Percentiles rank a stretch among this genome's conserved stretches.
Conservation (phyloP, 1,140 invertebrate species). For the Camponotus pennsylvanicus region DNA sequence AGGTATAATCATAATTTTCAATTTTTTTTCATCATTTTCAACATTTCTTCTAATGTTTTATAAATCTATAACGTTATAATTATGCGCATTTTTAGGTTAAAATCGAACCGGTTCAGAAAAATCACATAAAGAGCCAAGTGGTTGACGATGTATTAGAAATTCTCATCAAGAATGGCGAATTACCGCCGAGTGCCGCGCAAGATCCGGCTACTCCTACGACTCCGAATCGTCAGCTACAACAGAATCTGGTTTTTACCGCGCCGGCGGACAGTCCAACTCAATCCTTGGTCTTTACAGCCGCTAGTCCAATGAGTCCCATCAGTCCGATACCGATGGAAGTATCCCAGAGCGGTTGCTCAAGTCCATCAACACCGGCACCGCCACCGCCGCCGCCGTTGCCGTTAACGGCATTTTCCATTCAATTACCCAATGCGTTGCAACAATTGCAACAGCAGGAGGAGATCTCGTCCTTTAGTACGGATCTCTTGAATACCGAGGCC, state of each 20-base stretch:
- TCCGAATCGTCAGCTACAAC: slow-evolving; percentile 84
- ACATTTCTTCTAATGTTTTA: not conserved
- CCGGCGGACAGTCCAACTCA: slow-evolving; percentile 81
- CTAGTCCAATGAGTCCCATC: slow-evolving; percentile 82
- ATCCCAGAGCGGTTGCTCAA: slow-evolving; percentile 80
- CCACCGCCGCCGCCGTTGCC: slow-evolving; percentile 85
- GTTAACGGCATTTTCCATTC: slow-evolving; percentile 85
- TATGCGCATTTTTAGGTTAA: slow-evolving; percentile 78
- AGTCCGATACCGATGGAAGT: slow-evolving; percentile 85
- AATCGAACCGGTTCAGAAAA: slow-evolving; percentile 86
- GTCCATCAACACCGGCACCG: slow-evolving; percentile 82
- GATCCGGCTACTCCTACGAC: slow-evolving; percentile 91
- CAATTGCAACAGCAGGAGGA: slow-evolving; percentile 79
- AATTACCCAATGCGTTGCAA: slow-evolving; percentile 82
- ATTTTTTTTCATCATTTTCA: too few relatives aligned
- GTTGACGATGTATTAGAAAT: slow-evolving; percentile 98
- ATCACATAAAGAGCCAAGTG: slow-evolving; percentile 92
- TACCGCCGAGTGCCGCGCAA: slow-evolving; percentile 94
- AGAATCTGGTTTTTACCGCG: slow-evolving; percentile 83
- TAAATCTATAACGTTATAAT: not conserved
- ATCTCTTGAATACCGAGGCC: slow-evolving; percentile 76
- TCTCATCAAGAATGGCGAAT: slow-evolving; percentile 96
- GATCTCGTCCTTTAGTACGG: slow-evolving; percentile 76
- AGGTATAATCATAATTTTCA: slow-evolving; percentile 72
- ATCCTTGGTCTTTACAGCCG: slow-evolving; percentile 80